phyloP scores from a whole-genome alignment of 2,888 invertebrate species.

The Leptothorax acervorum region DNA sequence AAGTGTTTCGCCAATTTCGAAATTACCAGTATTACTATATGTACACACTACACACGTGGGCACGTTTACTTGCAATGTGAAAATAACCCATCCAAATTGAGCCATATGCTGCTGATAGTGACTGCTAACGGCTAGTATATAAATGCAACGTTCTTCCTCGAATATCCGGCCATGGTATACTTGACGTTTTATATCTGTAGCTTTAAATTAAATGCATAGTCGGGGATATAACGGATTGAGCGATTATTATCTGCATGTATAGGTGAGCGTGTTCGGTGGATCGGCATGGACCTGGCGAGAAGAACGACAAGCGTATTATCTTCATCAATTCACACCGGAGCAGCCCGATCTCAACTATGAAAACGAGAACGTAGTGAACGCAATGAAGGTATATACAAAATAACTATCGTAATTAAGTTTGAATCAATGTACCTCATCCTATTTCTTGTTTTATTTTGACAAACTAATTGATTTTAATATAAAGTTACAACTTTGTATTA shows the following conservation, averaged over 20 bases:
- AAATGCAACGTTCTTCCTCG: background rate
- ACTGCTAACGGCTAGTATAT: too few species aligned
- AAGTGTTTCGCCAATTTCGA: too few species aligned
- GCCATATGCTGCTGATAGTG: too few species aligned
- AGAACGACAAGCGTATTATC: slow-evolving; percentile 86
- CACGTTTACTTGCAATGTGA: background rate
- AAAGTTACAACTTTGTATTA: background rate
- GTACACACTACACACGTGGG: background rate
- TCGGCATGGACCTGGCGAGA: slow-evolving; percentile 87
- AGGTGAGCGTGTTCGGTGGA: slow-evolving; percentile 86
- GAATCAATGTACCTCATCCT: background rate
- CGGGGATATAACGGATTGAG: background rate
- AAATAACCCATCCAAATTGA: background rate
- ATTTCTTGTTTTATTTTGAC: background rate
- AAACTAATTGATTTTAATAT: background rate
- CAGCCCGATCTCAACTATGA: slow-evolving; percentile 88
- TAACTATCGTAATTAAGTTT: slow-evolving; percentile 1
- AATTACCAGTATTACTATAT: too few species aligned
- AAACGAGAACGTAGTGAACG: slow-evolving; percentile 81
- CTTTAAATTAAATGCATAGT: background rate
- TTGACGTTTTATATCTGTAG: background rate
- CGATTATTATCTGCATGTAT: background rate
- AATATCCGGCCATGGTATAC: background rate
- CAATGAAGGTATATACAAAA: slow-evolving; percentile 81
- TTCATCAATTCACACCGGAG: slow-evolving; percentile 86